phyloP scores from a whole-genome alignment of 2,888 invertebrate genomes.

The Caenorhabditis imperialis region DNA sequence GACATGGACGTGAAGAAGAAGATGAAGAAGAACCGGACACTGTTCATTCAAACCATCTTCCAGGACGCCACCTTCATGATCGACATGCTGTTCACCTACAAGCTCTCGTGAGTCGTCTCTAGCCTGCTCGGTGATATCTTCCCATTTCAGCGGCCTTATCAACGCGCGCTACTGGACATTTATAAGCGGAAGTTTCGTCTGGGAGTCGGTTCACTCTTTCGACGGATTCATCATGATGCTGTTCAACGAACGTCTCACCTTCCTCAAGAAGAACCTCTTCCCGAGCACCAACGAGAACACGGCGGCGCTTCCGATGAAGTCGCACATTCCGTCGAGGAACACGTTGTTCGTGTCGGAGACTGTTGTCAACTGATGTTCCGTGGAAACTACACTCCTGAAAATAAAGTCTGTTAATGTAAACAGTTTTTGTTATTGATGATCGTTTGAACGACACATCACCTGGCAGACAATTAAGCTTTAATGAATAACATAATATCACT shows the following conservation, averaged over 20 bases:
- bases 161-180: constrained; percentile 19
- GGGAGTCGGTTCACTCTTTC: constrained; percentile 32
- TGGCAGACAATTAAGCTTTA: no score
- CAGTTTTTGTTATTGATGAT: no score
- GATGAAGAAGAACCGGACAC: constrained; percentile 7
- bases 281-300: no score
- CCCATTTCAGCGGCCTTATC: not conserved
- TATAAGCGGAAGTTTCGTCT: constrained; percentile 19
- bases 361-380: no score
- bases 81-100: constrained; percentile 39
- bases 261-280: constrained; percentile 22
- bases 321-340: no score
- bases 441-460: no score
- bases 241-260: constrained; percentile 38
- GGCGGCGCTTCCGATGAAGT: no score
- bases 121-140: no score
- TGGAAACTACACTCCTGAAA: no score
- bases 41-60: constrained; percentile 38
- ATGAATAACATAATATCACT: no score
- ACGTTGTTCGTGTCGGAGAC: no score
- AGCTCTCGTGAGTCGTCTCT: not conserved
- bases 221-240: constrained; percentile 45
- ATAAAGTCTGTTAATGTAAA: no score
- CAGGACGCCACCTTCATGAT: constrained; percentile 26
- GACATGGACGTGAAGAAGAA: constrained; percentile 5